These are phyloP conservation scores for Orgyia antiqua DNA, from an alignment of 2,888 invertebrate species.

Conservation along the genomic window DNA sequence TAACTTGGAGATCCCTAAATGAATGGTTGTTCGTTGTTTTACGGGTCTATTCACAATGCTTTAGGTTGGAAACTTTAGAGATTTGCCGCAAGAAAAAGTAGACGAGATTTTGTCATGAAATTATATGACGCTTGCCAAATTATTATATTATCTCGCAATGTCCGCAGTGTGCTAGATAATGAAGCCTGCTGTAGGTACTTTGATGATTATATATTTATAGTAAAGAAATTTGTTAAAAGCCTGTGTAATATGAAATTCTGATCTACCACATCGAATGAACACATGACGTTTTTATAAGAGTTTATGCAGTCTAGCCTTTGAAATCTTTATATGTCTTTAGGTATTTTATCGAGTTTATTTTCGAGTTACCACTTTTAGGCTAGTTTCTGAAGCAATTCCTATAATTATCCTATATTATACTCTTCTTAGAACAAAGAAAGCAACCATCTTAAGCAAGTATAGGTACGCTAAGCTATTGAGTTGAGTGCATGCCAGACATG, in stretches of 20 bases:
- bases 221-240: slow-evolving; percentile 13
- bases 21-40: slow-evolving; percentile 77
- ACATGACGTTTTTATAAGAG: too few relatives aligned
- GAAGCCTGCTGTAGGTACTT: slow-evolving; percentile 14
- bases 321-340: too few relatives aligned
- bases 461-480: slow-evolving; percentile 20
- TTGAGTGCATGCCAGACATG: slow-evolving; percentile 26
- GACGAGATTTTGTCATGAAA: slow-evolving; percentile 45
- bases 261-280: too few relatives aligned
- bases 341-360: too few relatives aligned
- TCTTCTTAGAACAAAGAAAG: slow-evolving; percentile 12
- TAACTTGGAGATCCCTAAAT: slow-evolving; percentile 73
- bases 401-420: slow-evolving; percentile 15
- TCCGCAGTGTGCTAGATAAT: slow-evolving; percentile 16
- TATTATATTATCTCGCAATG: slow-evolving; percentile 38
- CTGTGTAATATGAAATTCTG: too few relatives aligned
- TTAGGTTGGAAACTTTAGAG: slow-evolving; percentile 67
- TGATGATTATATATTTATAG: slow-evolving; percentile 16
- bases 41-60: slow-evolving; percentile 73
- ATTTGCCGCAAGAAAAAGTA: slow-evolving; percentile 54
- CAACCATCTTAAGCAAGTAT: slow-evolving; percentile 15
- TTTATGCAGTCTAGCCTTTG: too few relatives aligned
- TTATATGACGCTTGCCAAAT: slow-evolving; percentile 45
- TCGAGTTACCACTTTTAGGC: slow-evolving; percentile 14
- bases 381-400: slow-evolving; percentile 14